A percentile compares a stretch with the other conserved stretches of the same genome.
These are phyloP conservation scores for Penaeus monodon DNA, from an alignment of 2,888 invertebrate genomes.

Conservation along the genomic window DNA sequence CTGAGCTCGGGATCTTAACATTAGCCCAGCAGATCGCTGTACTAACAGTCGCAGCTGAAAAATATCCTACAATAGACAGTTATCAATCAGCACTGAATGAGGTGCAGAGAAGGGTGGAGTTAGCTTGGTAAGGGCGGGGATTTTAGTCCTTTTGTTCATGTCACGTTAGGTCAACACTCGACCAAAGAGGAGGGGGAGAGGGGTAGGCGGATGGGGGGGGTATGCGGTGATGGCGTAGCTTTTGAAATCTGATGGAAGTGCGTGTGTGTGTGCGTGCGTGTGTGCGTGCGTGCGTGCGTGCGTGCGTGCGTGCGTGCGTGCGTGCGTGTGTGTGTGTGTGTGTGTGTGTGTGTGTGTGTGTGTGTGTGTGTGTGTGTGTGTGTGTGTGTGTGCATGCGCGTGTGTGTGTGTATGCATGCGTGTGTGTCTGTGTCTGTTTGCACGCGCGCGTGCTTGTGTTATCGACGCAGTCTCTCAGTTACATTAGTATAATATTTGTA, in stretches of 20 bases:
- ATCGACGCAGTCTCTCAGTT: too few relatives aligned
- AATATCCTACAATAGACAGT: slow-evolving; percentile 7
- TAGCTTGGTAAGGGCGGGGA: slow-evolving; percentile 15
- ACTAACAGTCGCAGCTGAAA: too few relatives aligned
- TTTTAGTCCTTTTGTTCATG: slow-evolving; percentile 14
- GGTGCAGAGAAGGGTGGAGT: slow-evolving; percentile 20
- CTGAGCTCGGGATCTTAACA: too few relatives aligned
- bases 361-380: background rate
- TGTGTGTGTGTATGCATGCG: background rate
- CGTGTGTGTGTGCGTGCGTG: background rate
- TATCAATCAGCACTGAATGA: slow-evolving; percentile 19
- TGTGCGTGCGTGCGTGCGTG: background rate
- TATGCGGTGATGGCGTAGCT: background rate
- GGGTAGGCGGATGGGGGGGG: background rate
- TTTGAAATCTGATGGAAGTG: too few relatives aligned
- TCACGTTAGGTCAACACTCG: slow-evolving; percentile 23
- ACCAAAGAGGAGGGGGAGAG: background rate
- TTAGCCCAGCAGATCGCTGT: too few relatives aligned
- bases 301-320: background rate
- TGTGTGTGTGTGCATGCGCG: background rate
- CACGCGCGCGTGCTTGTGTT: background rate
- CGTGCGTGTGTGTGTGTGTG: background rate
- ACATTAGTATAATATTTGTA: too few relatives aligned
- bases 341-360: slow-evolving; percentile 3
- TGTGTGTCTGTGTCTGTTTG: too few relatives aligned